These are phyloP conservation scores for Amphiduros pacificus DNA, from an alignment of 2,888 invertebrate genomes.

Conservation along the genomic window DNA sequence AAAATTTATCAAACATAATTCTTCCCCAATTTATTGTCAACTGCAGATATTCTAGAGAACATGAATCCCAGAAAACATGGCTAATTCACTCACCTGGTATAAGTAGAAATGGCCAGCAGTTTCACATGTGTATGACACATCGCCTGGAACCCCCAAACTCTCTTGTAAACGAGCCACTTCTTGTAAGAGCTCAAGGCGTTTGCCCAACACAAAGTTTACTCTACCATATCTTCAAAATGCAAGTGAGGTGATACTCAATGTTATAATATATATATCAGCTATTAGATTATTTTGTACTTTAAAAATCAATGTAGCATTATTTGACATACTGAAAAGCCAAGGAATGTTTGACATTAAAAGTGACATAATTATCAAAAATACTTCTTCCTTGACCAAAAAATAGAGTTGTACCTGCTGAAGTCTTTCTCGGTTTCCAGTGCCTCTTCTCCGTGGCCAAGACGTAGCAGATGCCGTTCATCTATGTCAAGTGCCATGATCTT, in stretches of 20 bases:
- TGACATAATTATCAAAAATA: no score
- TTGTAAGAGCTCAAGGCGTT: slow-evolving; percentile 83
- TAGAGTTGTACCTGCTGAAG: slow-evolving; percentile 75
- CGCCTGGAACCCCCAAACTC: slow-evolving; percentile 69
- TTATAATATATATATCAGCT: no score
- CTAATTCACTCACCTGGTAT: no score
- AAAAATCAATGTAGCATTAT: neutral
- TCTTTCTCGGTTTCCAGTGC: slow-evolving; percentile 98
- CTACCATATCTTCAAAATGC: slow-evolving; percentile 77
- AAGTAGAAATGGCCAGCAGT: slow-evolving; percentile 97
- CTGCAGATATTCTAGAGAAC: no score
- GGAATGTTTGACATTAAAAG: no score
- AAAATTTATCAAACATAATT: no score
- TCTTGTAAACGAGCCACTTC: slow-evolving; percentile 87
- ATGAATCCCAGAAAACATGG: no score
- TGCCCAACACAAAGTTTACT: slow-evolving; percentile 95
- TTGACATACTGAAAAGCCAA: no score
- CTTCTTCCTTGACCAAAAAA: no score
- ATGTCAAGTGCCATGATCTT: slow-evolving; percentile 98
- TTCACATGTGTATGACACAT: slow-evolving; percentile 84
- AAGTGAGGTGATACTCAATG: neutral
- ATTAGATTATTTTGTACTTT: no score
- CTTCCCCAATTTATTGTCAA: no score
- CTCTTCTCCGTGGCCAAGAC: slow-evolving; percentile 98
- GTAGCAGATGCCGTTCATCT: slow-evolving; percentile 93